Evolutionary conservation across 2,888 invertebrate species (phyloP), one percentile per base, ranked within the genome.

Genomic region (Chelonus formosanus): DNA sequence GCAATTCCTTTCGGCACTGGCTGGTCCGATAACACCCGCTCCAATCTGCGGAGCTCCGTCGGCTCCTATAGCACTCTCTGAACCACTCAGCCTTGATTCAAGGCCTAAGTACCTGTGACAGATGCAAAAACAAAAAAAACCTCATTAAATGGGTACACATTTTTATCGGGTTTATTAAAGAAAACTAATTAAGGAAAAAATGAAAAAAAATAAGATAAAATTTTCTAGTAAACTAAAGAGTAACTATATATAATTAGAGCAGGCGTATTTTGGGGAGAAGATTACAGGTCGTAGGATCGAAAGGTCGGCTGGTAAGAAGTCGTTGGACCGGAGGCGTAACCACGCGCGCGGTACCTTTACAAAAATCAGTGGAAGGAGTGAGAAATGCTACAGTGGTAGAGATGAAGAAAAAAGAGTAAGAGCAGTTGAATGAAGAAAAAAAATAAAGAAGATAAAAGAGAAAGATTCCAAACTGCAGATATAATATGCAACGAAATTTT

Each of bases 1-100:
- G 75, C 84, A 83, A 75, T 79, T 80, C 73, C 77, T 79, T 73
- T 84, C 84, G 70, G 83, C 83, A 72, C 81, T 83, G 58, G 82
- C 81, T 53, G 83, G 83, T 40, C 83, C 83, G 73, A 83, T 80
- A 73, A 84, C 82, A 73, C 83, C 83, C 69, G 81, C 78, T 54
- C 82, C 82, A 67, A 74, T 74, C 71, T 76, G 76, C 53, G 75
- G 65, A 71, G 76, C 78, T 66, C 80, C 79, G 65, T 74, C 73
- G 65, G 73, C 73, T 60, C 77, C 77, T 69, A 76, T 72, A 60
- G 75, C 76, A 53, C 69, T 72, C 54, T 75, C 69, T 62, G 63
- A 63, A 53, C 68, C 69, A 67, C 67, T 70, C 70, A 78, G 67
- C 72, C 80, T 75, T 34, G 80, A 76, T 70, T 84, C 83, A 54